A percentile compares a stretch with the other conserved stretches of the same genome.
phyloP scores from a whole-genome alignment of 1,140 invertebrate genomes.

The Leptinotarsa undecemlineata region DNA sequence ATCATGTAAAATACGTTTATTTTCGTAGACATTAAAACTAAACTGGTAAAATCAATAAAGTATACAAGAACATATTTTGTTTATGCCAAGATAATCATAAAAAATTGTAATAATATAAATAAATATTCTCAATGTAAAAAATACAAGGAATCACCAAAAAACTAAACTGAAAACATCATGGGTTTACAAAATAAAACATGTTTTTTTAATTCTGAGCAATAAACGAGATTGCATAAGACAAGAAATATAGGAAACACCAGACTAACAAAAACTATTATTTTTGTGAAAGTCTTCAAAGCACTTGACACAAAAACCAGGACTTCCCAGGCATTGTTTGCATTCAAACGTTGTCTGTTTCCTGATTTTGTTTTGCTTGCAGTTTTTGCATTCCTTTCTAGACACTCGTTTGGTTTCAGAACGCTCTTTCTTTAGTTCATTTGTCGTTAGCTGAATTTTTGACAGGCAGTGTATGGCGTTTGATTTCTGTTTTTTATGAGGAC shows the following conservation, averaged over 20 bases:
- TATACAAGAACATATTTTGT: neutral
- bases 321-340: constrained; percentile 13
- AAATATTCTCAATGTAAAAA: too few relatives aligned
- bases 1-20: constrained; percentile 7
- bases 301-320: constrained; percentile 24
- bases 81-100: too few relatives aligned
- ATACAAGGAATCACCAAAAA: too few relatives aligned
- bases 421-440: constrained; percentile 25
- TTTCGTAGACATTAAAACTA: constrained; percentile 2
- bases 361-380: constrained; percentile 19
- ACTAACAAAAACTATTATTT: neutral
- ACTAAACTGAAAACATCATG: too few relatives aligned
- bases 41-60: neutral
- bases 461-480: constrained; percentile 1
- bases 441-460: constrained; percentile 26
- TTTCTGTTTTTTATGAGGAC: too few relatives aligned
- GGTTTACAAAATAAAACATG: too few relatives aligned
- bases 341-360: constrained; percentile 18
- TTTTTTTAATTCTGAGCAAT: neutral
- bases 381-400: constrained; percentile 30
- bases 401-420: constrained; percentile 24
- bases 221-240: neutral
- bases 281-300: constrained; percentile 25
- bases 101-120: too few relatives aligned
- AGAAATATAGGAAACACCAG: neutral